Evolutionary conservation across 2,797 vertebrate species (phyloP).

Genomic region (Galagoides demidoff): DNA sequence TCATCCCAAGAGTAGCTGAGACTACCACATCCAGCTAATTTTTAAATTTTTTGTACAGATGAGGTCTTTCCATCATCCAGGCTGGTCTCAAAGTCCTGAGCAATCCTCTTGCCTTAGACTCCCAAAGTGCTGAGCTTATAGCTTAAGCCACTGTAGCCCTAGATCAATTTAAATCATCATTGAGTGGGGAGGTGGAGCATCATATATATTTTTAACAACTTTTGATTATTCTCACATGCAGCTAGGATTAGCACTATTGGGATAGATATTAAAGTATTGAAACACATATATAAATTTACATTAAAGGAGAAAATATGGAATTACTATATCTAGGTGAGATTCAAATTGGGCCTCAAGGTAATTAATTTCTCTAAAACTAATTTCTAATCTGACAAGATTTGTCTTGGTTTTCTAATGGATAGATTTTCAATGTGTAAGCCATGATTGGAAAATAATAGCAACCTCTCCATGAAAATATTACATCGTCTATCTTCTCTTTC

Average conservation of each 20-base stretch:
- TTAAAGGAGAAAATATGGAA: not conserved
- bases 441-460: not conserved
- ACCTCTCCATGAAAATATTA: not conserved
- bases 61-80: not conserved
- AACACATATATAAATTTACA: not conserved
- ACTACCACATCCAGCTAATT: not conserved
- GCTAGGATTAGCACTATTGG: not conserved
- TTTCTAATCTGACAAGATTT: not conserved
- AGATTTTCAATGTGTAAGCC: not conserved
- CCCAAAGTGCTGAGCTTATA: not conserved
- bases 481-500: not conserved
- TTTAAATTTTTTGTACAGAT: not conserved
- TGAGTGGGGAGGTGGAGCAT: not conserved
- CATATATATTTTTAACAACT: not conserved
- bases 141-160: not conserved
- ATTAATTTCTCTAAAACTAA: slow-evolving; percentile 9
- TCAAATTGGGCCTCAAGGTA: not conserved
- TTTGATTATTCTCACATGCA: not conserved
- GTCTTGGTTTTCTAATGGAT: not conserved
- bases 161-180: not conserved
- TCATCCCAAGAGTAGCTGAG: not conserved
- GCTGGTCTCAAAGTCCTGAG: not conserved
- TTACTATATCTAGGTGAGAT: not conserved
- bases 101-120: not conserved
- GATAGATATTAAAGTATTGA: not conserved